phyloP scores from a whole-genome alignment of 1,140 invertebrate species.

The Papilio machaon region DNA sequence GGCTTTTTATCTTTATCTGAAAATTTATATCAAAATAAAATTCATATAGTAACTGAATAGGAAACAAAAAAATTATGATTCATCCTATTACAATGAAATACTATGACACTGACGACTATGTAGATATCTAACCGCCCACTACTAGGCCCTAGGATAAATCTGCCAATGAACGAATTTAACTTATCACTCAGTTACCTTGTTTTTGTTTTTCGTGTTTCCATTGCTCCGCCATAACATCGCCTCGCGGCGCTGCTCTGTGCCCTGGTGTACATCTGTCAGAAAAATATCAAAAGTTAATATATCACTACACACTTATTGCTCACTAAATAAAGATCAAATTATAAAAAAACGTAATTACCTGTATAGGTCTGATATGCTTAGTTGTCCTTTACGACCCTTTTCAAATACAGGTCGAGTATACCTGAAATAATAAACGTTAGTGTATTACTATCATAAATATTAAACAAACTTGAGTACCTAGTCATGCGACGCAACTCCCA shows the following conservation, averaged over 20 bases:
- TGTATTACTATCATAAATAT: too few species aligned
- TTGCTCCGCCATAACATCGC: slow-evolving; percentile 51
- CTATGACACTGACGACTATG: too few species aligned
- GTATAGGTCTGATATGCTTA: slow-evolving; percentile 61
- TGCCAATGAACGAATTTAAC: too few species aligned
- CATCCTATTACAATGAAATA: background rate
- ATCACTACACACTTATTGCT: background rate
- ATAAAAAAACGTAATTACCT: slow-evolving; percentile 42
- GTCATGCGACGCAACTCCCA: too few species aligned
- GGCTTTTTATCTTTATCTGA: slow-evolving; percentile 61
- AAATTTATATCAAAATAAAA: slow-evolving; percentile 38
- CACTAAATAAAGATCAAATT: too few species aligned
- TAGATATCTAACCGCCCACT: too few species aligned
- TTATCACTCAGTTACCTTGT: slow-evolving; percentile 43
- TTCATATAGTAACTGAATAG: background rate
- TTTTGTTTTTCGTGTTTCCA: slow-evolving; percentile 56
- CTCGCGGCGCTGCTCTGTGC: slow-evolving; percentile 53
- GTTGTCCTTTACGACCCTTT: slow-evolving; percentile 57
- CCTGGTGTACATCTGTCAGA: slow-evolving; percentile 53
- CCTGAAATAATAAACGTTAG: slow-evolving; percentile 44
- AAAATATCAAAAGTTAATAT: background rate
- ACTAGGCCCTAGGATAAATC: too few species aligned
- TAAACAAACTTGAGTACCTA: too few species aligned
- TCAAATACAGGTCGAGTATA: slow-evolving; percentile 56
- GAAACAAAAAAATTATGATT: background rate